Percentiles rank a stretch among this genome's conserved stretches.
These are phyloP conservation scores for Plutella xylostella DNA, from an alignment of 2,888 invertebrate species.

Conservation along the genomic window DNA sequence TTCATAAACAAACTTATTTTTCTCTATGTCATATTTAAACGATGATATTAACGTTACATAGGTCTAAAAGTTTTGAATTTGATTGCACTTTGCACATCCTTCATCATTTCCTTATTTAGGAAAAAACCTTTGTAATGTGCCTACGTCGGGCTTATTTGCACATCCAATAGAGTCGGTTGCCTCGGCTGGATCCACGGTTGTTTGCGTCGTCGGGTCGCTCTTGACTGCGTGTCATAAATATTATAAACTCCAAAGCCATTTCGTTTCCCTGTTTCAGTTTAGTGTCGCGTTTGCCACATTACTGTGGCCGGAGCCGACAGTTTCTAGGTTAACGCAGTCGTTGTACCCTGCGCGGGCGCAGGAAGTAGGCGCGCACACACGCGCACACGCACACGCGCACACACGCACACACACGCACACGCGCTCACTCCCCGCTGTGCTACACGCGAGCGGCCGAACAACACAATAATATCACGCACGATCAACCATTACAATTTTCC, in stretches of 20 bases:
- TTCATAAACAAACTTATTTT: no score
- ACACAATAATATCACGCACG: no score
- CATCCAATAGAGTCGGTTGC: neutral
- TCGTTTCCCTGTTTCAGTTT: neutral
- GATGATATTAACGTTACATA: no score
- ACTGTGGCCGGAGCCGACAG: neutral
- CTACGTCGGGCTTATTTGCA: neutral
- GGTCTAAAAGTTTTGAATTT: no score
- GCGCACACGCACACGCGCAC: neutral
- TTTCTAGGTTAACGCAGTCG: constrained; percentile 2
- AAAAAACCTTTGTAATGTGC: no score
- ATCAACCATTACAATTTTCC: no score
- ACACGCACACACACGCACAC: neutral
- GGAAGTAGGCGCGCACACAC: neutral
- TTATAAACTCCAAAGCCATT: neutral
- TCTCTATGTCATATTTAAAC: no score
- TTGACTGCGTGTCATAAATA: no score
- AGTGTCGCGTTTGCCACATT: neutral
- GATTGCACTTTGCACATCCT: no score
- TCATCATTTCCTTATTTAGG: no score
- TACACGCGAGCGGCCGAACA: no score
- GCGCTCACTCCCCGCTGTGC: neutral
- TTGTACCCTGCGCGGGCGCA: neutral
- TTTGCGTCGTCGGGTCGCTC: neutral
- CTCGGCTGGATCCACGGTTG: no score